phyloP scores from a whole-genome alignment of 1,140 invertebrate genomes.

The Drosophila sp. region DNA sequence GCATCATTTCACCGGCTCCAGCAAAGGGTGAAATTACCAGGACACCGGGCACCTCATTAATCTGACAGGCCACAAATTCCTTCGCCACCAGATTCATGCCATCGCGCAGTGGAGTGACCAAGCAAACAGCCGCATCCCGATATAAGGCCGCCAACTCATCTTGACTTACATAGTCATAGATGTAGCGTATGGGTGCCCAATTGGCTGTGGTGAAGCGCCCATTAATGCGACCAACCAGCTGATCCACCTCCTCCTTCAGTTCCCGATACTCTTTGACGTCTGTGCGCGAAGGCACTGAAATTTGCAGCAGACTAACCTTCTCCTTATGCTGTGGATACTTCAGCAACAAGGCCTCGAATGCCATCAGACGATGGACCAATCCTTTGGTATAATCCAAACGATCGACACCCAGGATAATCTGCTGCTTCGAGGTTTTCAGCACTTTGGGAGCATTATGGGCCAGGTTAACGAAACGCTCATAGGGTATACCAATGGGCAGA shows the following conservation, averaged over 20 bases:
- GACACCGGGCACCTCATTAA: conserved; percentile 93
- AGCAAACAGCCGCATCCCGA: conserved; percentile 91
- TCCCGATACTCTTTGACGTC: conserved; percentile 96
- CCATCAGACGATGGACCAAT: conserved; percentile 91
- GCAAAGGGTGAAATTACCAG: conserved; percentile 95
- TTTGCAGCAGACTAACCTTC: conserved; percentile 92
- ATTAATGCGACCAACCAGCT: conserved; percentile 93
- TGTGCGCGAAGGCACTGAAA: conserved; percentile 94
- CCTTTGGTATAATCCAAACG: conserved; percentile 96
- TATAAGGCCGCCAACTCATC: conserved; percentile 93
- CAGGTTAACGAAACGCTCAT: conserved; percentile 92
- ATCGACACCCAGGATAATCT: conserved; percentile 92
- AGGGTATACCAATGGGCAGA: conserved; percentile 94
- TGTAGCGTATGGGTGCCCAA: conserved; percentile 96
- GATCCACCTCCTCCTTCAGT: conserved; percentile 95
- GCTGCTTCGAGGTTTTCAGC: conserved; percentile 87
- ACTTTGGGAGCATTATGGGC: conserved; percentile 91
- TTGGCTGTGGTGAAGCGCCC: conserved; percentile 94
- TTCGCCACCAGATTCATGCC: conserved; percentile 98
- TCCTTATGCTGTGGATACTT: conserved; percentile 94
- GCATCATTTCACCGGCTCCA: conserved; percentile 95
- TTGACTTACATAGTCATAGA: conserved; percentile 94
- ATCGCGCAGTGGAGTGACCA: conserved; percentile 94
- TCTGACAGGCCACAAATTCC: conserved; percentile 96
- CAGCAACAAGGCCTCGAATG: conserved; percentile 92